Base-by-base conservation (phyloP, 2,888 invertebrate species). In the Strigamia crassipes region DNA sequence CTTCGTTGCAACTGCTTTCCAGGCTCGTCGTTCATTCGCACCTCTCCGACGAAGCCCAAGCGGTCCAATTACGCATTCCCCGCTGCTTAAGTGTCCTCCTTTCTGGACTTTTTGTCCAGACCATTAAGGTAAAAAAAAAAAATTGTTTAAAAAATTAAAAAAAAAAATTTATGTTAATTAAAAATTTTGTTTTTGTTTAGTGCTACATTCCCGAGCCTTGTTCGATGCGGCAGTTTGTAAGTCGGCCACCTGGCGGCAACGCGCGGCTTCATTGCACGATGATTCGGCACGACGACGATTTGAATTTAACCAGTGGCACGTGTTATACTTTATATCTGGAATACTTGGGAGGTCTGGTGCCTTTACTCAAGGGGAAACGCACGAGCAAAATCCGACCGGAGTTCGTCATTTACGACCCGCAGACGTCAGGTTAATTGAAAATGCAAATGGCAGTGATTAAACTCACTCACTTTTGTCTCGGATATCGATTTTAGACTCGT, bases 361-460 rank as follows among this genome's bases (percentile, higher is more conserved):
- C 99, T 0, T 90, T 99, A 82, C 90, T 99, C 15, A 97, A 98
- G 87, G 99, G 98, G 27, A 94, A 97, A 85, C 90, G 98, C 83
- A 97, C 96, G 83, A 97, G 97, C 88, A 98, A 98, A 89, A 94
- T 99, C 84, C 91, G 97, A 82, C 99, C 99, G 0, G 99, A 99
- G 89, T 99, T 99, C 88, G 96, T 99, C 82, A 98, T 99, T 86
- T 96, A 95, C 87, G 96, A 96, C 89, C 96, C 96, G 1, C 95
- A 96, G 89, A 82, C 66, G 10, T 77, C 81, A 23, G 82, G 82
- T 83, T 78, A 42, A 42, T 78, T 38, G 79, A 31, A 73, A 73
- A 73, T 73, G 73, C 73, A 73, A 73, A 73, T 73, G 73, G 31
- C 13, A 12, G 27, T 5, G 73, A 73, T 73, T 73, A 27, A 73